phyloP scores from a whole-genome alignment of 2,888 invertebrate genomes.

The Hymenopus coronatus region DNA sequence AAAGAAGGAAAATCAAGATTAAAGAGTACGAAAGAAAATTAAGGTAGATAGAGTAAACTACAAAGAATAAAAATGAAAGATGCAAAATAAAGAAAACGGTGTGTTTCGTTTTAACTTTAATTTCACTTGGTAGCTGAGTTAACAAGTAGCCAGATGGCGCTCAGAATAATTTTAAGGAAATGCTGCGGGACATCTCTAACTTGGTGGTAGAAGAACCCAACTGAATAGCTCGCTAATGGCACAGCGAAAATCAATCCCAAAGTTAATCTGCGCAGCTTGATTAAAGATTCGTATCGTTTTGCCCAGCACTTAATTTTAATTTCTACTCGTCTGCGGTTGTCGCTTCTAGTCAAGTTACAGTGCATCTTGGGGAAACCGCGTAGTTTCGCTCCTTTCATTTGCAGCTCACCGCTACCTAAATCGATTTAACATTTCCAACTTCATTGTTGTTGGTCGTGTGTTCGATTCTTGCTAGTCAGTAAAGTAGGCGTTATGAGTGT shows the following conservation, averaged over 20 bases:
- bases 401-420: background rate
- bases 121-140: background rate
- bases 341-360: background rate
- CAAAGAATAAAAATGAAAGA: background rate
- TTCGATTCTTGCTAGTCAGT: no score
- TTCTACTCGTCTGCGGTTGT: background rate
- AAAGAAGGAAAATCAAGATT: background rate
- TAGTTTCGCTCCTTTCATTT: background rate
- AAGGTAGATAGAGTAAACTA: background rate
- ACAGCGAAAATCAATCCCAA: background rate
- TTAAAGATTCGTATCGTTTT: background rate
- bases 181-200: background rate
- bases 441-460: no score
- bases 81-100: background rate
- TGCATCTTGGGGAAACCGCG: no score
- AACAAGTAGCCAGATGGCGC: background rate
- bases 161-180: background rate
- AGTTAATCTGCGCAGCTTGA: background rate
- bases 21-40: background rate
- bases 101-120: background rate
- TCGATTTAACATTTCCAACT: no score
- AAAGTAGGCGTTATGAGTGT: no score
- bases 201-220: background rate
- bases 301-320: background rate
- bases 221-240: background rate